Evolutionary conservation across 2,113 vertebrate species (phyloP).

Genomic region (Aspiorhynchus laticeps): DNA sequence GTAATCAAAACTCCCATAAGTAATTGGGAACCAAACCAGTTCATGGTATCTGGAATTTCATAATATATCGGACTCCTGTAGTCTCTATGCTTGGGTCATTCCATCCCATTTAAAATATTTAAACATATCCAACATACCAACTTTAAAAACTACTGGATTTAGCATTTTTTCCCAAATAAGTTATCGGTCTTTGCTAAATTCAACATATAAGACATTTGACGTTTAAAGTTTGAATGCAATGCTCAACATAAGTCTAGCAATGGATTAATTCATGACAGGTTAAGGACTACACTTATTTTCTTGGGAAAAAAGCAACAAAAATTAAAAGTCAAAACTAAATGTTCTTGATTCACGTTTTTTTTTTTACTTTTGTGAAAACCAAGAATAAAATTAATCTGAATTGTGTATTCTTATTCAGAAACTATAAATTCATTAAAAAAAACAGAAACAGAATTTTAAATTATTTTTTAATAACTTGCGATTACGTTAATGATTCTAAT

Average conservation of each 20-base stretch:
- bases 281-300: neutral
- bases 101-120: neutral
- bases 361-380: neutral
- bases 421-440: neutral
- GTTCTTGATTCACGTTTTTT: neutral
- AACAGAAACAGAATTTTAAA: neutral
- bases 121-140: neutral
- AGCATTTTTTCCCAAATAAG: neutral
- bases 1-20: neutral
- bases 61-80: neutral
- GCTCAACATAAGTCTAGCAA: neutral
- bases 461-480: neutral
- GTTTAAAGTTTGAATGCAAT: neutral
- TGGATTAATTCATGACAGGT: neutral
- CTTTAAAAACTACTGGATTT: neutral
- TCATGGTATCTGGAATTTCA: neutral
- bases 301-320: too few species aligned
- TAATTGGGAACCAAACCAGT: neutral
- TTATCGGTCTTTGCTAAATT: neutral
- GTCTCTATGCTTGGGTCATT: neutral
- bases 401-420: neutral
- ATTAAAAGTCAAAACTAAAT: too few species aligned
- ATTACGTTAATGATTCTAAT: neutral
- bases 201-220: neutral
- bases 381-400: too few species aligned